Evolutionary conservation across 1,140 invertebrate genomes (phyloP), one percentile per base, ranked within the genome.

Genomic region (Drosophila tropicalis): DNA sequence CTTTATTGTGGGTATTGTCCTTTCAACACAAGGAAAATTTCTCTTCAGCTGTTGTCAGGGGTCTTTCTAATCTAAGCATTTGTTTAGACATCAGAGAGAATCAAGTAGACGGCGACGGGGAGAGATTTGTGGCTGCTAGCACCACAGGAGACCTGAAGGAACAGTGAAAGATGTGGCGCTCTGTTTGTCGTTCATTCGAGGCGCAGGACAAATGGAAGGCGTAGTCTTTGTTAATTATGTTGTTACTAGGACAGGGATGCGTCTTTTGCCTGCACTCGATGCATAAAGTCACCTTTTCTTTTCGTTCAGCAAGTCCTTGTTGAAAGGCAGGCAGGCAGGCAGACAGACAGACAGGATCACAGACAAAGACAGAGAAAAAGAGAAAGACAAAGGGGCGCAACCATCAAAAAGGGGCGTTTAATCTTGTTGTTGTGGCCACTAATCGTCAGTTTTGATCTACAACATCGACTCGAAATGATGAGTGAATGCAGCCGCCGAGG

Each of bases 161-260:
- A 10, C 9, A 47, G 17, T 19, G 44, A 47, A 15, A 19, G 44
- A 19, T 7, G 17, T 34, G 55, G 55, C 29, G 55, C 29, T 36
- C 29, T 29, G 29, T 29, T 29, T 29, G 5, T 29, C 29, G 5
- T 29, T 29, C 29, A 29, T 29, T 29, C 29, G 29, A 29, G 29
- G 5, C 32, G 1, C 55, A 34, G 29, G n/a, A 17, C 56, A 17
- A 36, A 36, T 36, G 32, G 15, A 36, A 58, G 56, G 56, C 56
- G 56, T 58, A 58, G 56, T 58, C 56, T 58, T 34, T 58, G 56
- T 58, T 58, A 58, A 58, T 58, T 58, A 58, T 58, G 56, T 58
- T 58, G 56, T 58, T 58, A 58, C 44, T 51, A 51, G 44, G 44
- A 51, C 17, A 22, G 17, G 44, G 56, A 58, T 58, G 56, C 56